Evolutionary conservation across 2,797 vertebrate genomes (phyloP).

Genomic region (Etheostoma perlongum): DNA sequence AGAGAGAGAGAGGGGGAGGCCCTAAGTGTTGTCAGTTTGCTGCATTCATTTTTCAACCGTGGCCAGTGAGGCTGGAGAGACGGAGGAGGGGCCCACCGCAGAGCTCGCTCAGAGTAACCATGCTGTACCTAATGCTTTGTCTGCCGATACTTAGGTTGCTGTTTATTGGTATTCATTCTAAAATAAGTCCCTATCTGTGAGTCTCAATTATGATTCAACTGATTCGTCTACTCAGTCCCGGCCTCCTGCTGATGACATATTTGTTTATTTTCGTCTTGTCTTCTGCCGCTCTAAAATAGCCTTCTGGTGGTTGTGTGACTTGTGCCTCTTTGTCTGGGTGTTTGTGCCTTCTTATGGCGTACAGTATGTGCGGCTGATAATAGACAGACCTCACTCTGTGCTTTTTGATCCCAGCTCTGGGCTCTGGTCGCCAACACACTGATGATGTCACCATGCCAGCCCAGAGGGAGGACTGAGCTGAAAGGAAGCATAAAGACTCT

Average conservation of each 20-base stretch:
- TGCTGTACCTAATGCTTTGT: slow-evolving; percentile 44
- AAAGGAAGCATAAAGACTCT: slow-evolving; percentile 8
- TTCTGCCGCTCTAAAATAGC: slow-evolving; percentile 67
- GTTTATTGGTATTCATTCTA: slow-evolving; percentile 32
- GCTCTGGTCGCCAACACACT: slow-evolving; percentile 63
- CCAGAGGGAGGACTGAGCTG: slow-evolving; percentile 20
- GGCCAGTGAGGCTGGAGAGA: slow-evolving; percentile 72
- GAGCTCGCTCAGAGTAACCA: slow-evolving; percentile 63
- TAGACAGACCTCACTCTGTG: slow-evolving; percentile 69
- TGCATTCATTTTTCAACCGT: slow-evolving; percentile 87
- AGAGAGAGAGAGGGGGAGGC: slow-evolving; percentile 64
- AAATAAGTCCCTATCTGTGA: slow-evolving; percentile 54
- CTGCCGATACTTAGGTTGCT: neutral
- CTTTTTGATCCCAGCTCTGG: slow-evolving; percentile 58
- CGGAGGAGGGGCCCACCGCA: slow-evolving; percentile 76
- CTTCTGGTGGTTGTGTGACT: slow-evolving; percentile 68
- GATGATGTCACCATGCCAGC: slow-evolving; percentile 56
- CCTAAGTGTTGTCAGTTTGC: slow-evolving; percentile 85
- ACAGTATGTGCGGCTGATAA: slow-evolving; percentile 68
- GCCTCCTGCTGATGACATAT: slow-evolving; percentile 74
- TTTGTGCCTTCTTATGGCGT: slow-evolving; percentile 55
- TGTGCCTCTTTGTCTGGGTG: slow-evolving; percentile 64
- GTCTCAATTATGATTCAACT: slow-evolving; percentile 54
- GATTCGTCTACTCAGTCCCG: slow-evolving; percentile 51
- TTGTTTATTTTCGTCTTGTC: slow-evolving; percentile 65